phyloP scores from a whole-genome alignment of 2,113 vertebrate genomes.

The Melanocharis versteri region DNA sequence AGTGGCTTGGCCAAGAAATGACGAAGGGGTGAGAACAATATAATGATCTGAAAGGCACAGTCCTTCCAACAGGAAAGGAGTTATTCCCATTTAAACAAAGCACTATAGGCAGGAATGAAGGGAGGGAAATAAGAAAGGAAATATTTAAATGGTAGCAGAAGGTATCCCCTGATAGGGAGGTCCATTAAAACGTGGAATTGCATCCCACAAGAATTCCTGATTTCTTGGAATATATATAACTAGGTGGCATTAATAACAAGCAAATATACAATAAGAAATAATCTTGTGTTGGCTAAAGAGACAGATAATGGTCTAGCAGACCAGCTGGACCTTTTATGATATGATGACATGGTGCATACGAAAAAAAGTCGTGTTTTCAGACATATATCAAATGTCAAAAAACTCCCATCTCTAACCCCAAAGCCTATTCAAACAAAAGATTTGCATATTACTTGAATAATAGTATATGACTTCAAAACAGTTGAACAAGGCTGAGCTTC shows the following conservation, averaged over 20 bases:
- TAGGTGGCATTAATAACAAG: conserved; percentile 2
- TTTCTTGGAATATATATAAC: conserved; percentile 14
- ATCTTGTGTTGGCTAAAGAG: conserved; percentile 6
- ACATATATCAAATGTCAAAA: neutral
- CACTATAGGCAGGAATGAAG: neutral
- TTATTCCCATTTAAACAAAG: conserved; percentile 52
- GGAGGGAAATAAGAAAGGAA: conserved; percentile 33
- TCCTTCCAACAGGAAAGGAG: conserved; percentile 17
- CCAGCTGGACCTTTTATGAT: neutral
- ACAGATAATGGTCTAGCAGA: neutral
- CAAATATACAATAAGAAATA: conserved; percentile 19
- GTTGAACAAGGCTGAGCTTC: neutral
- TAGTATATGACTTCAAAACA: neutral
- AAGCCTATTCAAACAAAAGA: neutral
- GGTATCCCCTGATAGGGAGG: conserved; percentile 26
- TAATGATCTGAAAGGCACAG: conserved; percentile 21
- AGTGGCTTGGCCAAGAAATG: conserved; percentile 21
- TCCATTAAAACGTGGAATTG: conserved; percentile 38
- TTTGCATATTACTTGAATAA: neutral
- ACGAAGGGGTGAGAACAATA: conserved; percentile 34
- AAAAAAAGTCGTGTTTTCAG: neutral
- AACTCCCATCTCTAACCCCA: neutral
- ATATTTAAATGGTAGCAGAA: conserved; percentile 41
- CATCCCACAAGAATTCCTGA: conserved; percentile 6
- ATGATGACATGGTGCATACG: neutral